These are phyloP conservation scores for Orchesellides sinensis DNA, from an alignment of 2,888 invertebrate species.

Conservation along the genomic window DNA sequence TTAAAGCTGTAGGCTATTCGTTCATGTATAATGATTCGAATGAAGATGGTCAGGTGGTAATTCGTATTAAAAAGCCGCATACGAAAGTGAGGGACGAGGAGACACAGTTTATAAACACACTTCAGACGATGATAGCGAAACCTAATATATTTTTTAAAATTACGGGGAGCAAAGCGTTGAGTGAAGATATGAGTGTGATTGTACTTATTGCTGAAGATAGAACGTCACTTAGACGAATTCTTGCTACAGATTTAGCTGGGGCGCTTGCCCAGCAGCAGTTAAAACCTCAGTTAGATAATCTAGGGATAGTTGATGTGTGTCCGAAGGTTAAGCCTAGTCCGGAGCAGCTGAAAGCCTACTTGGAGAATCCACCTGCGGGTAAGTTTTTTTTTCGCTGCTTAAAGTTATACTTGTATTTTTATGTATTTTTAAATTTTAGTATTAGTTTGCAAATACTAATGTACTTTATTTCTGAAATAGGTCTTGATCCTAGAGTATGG, in stretches of 20 bases:
- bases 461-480: constrained; percentile 77
- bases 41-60: constrained; percentile 92
- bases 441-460: too few species aligned
- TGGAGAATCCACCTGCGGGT: constrained; percentile 92
- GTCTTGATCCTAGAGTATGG: constrained; percentile 96
- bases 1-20: constrained; percentile 96
- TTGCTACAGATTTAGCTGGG: constrained; percentile 84
- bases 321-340: constrained; percentile 87
- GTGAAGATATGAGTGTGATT: constrained; percentile 88
- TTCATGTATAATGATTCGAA: constrained; percentile 91
- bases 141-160: constrained; percentile 89
- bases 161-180: constrained; percentile 86
- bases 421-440: not conserved
- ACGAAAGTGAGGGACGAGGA: constrained; percentile 81
- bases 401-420: not conserved
- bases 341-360: constrained; percentile 89
- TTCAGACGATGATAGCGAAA: constrained; percentile 87
- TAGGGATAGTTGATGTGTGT: constrained; percentile 85
- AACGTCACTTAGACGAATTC: constrained; percentile 81
- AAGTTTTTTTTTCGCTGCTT: constrained; percentile 47
- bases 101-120: constrained; percentile 82
- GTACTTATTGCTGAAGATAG: constrained; percentile 78
- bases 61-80: constrained; percentile 87
- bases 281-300: constrained; percentile 84
- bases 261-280: constrained; percentile 84